Base-by-base conservation (phyloP, 2,113 vertebrate genomes). In the Scolopax mira region DNA sequence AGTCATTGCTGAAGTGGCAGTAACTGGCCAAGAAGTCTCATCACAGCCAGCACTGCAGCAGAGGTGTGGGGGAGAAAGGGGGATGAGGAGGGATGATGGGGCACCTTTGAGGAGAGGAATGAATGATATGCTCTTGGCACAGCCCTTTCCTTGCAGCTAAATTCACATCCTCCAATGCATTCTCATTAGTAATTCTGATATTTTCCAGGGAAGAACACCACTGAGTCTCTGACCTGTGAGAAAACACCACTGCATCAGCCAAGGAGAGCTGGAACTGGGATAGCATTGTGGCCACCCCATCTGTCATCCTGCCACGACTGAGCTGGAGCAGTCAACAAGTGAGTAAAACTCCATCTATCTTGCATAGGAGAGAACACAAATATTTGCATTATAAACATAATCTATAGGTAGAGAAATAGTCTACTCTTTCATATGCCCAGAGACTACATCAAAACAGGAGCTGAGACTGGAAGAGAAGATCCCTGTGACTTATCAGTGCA, bases 101-200 rank as follows among this genome's bases (percentile, higher is more conserved):
- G 79, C 55, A 51, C 28, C 9, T 57, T 12, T 31, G 14, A 69
- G 48, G 41, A 52, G 27, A 52, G 55, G 44, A 78, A 39, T 23
- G 23, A 57, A 37, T 25, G 3, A 35, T 15, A 25, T 0, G 0
- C 12, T 48, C 13, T 22, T 57, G 37, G 16, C 55, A 48, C 1
- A n/a, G 62, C 9, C 33, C 48, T 74, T 39, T 79, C 21, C n/a
- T 62, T 58, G 33, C 1, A 2, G 64, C 27, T 89, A 39, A 75
- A 49, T 15, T 23, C 18, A 39, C 1, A 3, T 23, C 27, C 44
- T 75, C 44, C 41, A 54, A 3, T 10, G 10, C 8, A 31, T 42
- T 87, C 6, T 41, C 4, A 3, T 42, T 24, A 44, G 30, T 30
- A 54, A 49, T 42, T 49, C 7, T 3, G 42, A 14, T 11, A 8